Base-by-base conservation (phyloP, 2,888 invertebrate genomes). In the Brenthis ino region DNA sequence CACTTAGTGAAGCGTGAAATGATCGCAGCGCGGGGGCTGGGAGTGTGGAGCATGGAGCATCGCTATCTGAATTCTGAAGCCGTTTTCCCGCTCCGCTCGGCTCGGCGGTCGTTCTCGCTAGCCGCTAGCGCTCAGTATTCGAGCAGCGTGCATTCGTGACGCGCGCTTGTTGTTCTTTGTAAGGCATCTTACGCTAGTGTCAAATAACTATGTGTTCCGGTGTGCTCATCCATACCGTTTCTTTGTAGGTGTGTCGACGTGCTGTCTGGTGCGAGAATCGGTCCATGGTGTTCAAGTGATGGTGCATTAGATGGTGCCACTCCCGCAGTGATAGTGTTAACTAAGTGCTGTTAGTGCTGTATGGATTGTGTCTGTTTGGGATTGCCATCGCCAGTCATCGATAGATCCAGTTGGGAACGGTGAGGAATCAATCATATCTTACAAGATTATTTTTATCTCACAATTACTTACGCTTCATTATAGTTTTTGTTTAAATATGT, bases 341-440 rank as follows among this genome's bases (percentile, higher is more conserved):
- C 86, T 85, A 87, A 90, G 91, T 91, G 90, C 85, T 79, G 77
- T 78, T 82, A 84, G 92, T 93, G 91, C 82, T 92, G 89, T 82
- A 89, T 90, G 91, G 87, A 91, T 93, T 92, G 92, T 91, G 91
- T 85, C 80, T 83, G 78, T 82, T 85, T 91, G 89, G 92, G 92
- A 93, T 93, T 93, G 89, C 87, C 87, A 87, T 82, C 87, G 87
- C 86, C 85, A 86, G 85, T 92, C 91, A 84, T 87, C 90, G 82
- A 80, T 87, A 89, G 86, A 89, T 79, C 87, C 83, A 89, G 84
- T 88, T 87, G 89, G 89, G 90, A 91, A 91, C 90, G 92, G 92
- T 93, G 77, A 89, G 90, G 79, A 76, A 77, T 73, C 74, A 74
- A 6, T 68, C 20, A 53, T 51, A 51, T 50, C 50, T 61, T 61